Evolutionary conservation across 1,140 invertebrate species (phyloP), one percentile per base, ranked within the genome.

Genomic region (Calephelis virginiensis): DNA sequence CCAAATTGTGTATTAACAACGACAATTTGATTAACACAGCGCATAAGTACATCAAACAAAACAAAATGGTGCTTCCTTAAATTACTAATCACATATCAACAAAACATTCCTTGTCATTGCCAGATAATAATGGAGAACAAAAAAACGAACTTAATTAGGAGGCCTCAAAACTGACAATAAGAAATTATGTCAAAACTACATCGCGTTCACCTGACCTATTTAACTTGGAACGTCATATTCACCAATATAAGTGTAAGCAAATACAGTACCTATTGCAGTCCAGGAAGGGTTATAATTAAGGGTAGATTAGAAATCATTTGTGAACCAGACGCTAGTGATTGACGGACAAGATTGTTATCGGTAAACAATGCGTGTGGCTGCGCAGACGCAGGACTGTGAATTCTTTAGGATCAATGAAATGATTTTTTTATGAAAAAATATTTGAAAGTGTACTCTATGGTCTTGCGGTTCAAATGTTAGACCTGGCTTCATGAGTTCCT

Each of bases 321-420:
- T 77, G 70, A 67, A 75, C 8, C 37, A 59, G n/a, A 12, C 56
- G 37, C n/a, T 59, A 76, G 81, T 81, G 79, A 81, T 81, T 76
- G 77, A 82, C 81, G 69, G 83, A 85, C 76, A 74, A 83, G 83
- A 86, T 86, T 72, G 53, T 82, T 86, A 86, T 86, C 83, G 61
- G 72, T 68, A 68, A 79, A 83, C 82, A 86, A 86, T 84, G 83
- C 78, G 83, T 86, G 83, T 86, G 83, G 83, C 73, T 78, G 71
- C 81, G 75, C 74, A 50, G 67, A 69, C 74, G 65, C 78, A 78
- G 74, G 40, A 43, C 40, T 43, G 40, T 43, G 40, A 43, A 43
- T 43, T 43, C 40, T 43, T 43, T 8, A 43, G 40, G 40, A 43
- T 43, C 40, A 43, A 43, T 43, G 40, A 8, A 9, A 43, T 9